These are phyloP conservation scores for Eueides isabella DNA, from an alignment of 1,140 invertebrate genomes.

Conservation along the genomic window DNA sequence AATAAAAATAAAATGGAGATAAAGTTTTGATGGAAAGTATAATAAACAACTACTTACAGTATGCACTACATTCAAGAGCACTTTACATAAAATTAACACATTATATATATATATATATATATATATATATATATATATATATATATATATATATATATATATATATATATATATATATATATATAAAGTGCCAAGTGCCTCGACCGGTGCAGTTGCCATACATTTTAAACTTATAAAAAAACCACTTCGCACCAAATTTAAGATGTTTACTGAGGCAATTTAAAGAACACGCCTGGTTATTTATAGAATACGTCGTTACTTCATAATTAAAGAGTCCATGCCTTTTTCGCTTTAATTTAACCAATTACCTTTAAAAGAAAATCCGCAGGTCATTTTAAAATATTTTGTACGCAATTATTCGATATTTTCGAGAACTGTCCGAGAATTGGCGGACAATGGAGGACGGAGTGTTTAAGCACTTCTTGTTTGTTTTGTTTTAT, in stretches of 20 bases:
- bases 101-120: no score
- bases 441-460: not conserved
- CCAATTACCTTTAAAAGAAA: not conserved
- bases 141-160: no score
- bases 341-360: slow-evolving; percentile 15
- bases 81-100: no score
- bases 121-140: no score
- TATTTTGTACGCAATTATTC: not conserved
- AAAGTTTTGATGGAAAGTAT: no score
- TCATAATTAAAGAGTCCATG: slow-evolving; percentile 12
- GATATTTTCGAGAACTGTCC: not conserved
- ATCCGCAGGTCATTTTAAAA: not conserved
- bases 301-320: slow-evolving; percentile 13
- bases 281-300: not conserved
- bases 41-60: no score
- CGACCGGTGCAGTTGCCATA: not conserved
- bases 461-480: not conserved
- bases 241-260: not conserved
- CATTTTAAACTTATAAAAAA: not conserved
- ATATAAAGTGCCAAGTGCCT: not conserved
- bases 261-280: not conserved
- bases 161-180: no score
- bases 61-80: no score
- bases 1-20: no score
- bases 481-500: no score